phyloP scores from a whole-genome alignment of 37 sponge, comb jelly and placozoan species.

The Cliona cf. orientalis region DNA sequence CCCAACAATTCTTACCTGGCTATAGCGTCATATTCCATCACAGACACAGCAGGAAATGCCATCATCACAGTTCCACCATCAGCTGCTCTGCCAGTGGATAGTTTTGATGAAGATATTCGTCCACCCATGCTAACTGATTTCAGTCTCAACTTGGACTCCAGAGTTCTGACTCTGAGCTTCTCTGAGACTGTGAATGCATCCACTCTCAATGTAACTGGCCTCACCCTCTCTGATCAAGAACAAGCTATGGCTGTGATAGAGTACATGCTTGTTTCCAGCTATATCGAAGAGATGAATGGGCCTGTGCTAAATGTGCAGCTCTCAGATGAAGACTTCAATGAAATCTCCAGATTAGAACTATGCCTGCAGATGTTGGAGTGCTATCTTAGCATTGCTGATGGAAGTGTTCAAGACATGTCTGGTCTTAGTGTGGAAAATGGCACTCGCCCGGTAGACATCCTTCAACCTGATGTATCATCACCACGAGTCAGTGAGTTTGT shows the following conservation, averaged over 20 bases:
- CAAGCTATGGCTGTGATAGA: neutral
- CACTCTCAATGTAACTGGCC: constrained; percentile 60
- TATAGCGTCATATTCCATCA: constrained; percentile 64
- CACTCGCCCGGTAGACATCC: neutral
- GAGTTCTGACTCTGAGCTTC: constrained; percentile 61
- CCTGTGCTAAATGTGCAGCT: constrained; percentile 63
- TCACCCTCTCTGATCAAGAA: constrained; percentile 47
- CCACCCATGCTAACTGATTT: constrained; percentile 57
- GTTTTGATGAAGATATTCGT: constrained; percentile 61
- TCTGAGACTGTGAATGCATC: constrained; percentile 82
- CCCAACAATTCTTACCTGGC: constrained; percentile 64
- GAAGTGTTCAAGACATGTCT: constrained; percentile 71
- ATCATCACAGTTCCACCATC: constrained; percentile 74
- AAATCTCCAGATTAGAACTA: constrained; percentile 49
- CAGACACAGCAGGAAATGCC: constrained; percentile 70
- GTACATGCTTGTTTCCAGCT: constrained; percentile 59
- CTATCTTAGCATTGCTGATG: constrained; percentile 47
- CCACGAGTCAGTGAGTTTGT: constrained; percentile 57
- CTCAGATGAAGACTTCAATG: constrained; percentile 81
- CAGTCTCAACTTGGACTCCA: constrained; percentile 54
- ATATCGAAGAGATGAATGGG: neutral
- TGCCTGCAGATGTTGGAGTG: constrained; percentile 55
- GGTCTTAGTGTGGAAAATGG: constrained; percentile 54
- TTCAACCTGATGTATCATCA: constrained; percentile 14
- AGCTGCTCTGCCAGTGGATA: constrained; percentile 52